These are phyloP conservation scores for Ceratosolen fusciceps DNA, from an alignment of 1,140 invertebrate species.

Conservation along the genomic window DNA sequence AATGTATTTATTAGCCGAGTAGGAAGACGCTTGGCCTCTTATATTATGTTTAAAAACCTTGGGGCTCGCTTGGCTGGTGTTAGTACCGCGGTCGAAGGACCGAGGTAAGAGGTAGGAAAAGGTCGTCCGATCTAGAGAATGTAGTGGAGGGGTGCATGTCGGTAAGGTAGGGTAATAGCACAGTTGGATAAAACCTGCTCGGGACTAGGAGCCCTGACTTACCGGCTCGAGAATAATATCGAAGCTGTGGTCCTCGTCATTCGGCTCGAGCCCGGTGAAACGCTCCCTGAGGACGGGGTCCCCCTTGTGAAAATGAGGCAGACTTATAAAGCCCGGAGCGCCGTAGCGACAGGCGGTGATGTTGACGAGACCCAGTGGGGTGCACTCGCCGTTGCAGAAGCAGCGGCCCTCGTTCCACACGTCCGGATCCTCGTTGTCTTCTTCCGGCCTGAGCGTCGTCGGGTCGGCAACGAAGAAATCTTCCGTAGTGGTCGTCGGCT, in stretches of 20 bases:
- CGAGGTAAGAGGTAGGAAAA: too few species aligned
- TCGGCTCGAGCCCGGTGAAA: conserved; percentile 75
- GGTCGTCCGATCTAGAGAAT: too few species aligned
- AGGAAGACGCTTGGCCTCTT: too few species aligned
- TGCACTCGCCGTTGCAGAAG: conserved; percentile 80
- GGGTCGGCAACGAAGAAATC: conserved; percentile 62
- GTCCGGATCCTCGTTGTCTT: conserved; percentile 67
- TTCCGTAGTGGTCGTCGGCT: conserved; percentile 64
- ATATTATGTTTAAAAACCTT: too few species aligned
- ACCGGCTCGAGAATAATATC: conserved; percentile 78
- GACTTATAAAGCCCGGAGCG: conserved; percentile 77
- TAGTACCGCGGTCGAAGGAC: too few species aligned
- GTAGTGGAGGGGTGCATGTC: background rate
- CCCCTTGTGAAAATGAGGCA: conserved; percentile 81
- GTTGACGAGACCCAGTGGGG: conserved; percentile 76
- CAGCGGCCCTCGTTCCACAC: conserved; percentile 77
- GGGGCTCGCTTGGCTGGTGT: too few species aligned
- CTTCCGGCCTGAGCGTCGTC: conserved; percentile 48
- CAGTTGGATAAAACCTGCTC: background rate
- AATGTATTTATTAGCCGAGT: too few species aligned
- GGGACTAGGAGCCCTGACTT: conserved; percentile 52
- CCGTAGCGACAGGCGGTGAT: conserved; percentile 71
- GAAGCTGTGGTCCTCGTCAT: conserved; percentile 74
- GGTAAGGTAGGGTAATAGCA: background rate
- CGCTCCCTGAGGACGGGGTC: conserved; percentile 72